These are phyloP conservation scores for Tolmerus cingulatus DNA, from an alignment of 2,888 invertebrate species.

Conservation along the genomic window DNA sequence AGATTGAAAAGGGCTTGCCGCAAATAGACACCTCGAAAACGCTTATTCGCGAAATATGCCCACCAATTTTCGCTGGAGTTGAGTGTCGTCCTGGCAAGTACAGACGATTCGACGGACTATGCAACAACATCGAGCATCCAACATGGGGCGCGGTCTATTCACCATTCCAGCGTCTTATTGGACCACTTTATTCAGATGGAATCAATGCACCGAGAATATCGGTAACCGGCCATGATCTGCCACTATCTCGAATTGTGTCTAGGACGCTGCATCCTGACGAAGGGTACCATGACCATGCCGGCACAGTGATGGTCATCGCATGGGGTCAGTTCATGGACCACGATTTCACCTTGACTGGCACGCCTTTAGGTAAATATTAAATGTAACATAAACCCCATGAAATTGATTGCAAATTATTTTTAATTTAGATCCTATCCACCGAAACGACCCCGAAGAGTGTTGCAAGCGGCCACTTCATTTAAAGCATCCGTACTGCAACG, in stretches of 20 bases:
- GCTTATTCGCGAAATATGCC: conserved; percentile 84
- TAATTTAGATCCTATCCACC: conserved; percentile 77
- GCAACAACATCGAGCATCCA: conserved; percentile 87
- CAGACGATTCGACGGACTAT: conserved; percentile 84
- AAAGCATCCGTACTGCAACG: conserved; percentile 91
- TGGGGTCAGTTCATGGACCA: conserved; percentile 98
- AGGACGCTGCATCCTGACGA: conserved; percentile 92
- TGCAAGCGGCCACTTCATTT: conserved; percentile 82
- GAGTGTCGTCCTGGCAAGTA: conserved; percentile 90
- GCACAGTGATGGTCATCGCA: conserved; percentile 87
- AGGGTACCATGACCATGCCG: conserved; percentile 92
- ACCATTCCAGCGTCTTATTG: conserved; percentile 80
- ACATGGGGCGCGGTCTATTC: conserved; percentile 89
- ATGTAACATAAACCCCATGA: conserved; percentile 25
- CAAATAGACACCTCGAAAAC: conserved; percentile 89
- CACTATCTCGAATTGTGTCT: conserved; percentile 84
- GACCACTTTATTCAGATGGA: conserved; percentile 85
- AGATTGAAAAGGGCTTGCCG: conserved; percentile 86
- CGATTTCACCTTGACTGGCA: conserved; percentile 88
- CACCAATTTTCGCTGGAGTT: conserved; percentile 85
- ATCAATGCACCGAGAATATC: conserved; percentile 85
- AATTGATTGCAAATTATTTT: not conserved
- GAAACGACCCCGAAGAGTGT: conserved; percentile 91
- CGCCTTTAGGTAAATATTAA: conserved; percentile 75
- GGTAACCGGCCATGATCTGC: conserved; percentile 78